A percentile compares a stretch with the other conserved stretches of the same genome.
These are phyloP conservation scores for Teleogryllus occipitalis DNA, from an alignment of 1,140 invertebrate species.

Conservation along the genomic window DNA sequence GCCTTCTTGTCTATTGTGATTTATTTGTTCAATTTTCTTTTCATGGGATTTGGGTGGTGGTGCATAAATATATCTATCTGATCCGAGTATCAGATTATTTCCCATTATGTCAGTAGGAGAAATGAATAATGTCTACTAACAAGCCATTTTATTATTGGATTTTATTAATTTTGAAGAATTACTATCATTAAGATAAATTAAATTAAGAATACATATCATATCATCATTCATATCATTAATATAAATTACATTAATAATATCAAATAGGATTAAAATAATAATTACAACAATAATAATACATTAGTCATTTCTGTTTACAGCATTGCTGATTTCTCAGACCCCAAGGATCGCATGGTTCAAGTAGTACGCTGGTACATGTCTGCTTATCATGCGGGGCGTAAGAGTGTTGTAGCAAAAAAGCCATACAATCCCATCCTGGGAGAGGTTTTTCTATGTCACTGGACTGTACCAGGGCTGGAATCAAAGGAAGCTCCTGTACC, in stretches of 20 bases:
- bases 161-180: no score
- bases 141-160: no score
- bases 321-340: constrained; percentile 72
- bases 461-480: constrained; percentile 51
- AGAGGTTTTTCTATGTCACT: constrained; percentile 86
- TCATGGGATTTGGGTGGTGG: no score
- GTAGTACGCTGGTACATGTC: constrained; percentile 91
- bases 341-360: constrained; percentile 86
- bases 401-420: constrained; percentile 91
- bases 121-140: no score
- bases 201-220: not conserved
- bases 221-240: not conserved
- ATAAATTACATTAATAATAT: not conserved
- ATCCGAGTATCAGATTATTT: no score
- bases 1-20: no score
- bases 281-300: not conserved
- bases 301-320: constrained; percentile 41
- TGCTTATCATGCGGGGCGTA: constrained; percentile 93
- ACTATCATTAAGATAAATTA: not conserved
- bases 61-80: no score
- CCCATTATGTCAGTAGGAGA: no score
- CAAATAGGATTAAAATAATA: not conserved
- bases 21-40: no score
- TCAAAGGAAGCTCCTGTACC: constrained; percentile 23
- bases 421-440: constrained; percentile 96